These are phyloP conservation scores for Gobius niger DNA, from an alignment of 2,113 vertebrate genomes.

Conservation along the genomic window DNA sequence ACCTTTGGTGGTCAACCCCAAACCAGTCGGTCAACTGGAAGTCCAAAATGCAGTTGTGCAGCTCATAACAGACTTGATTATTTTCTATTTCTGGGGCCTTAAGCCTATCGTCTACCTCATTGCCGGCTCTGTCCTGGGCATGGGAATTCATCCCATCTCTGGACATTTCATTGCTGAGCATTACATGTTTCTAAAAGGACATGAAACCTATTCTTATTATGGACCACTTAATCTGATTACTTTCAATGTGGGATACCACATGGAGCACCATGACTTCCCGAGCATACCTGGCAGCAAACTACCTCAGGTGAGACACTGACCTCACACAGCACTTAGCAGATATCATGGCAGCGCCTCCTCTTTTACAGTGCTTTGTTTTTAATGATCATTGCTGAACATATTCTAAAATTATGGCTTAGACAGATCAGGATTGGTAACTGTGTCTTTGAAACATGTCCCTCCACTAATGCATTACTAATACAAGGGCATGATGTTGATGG, in stretches of 20 bases:
- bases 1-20: constrained; percentile 89
- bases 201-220: constrained; percentile 98
- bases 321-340: constrained; percentile 12
- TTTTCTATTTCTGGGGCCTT: constrained; percentile 85
- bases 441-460: background rate
- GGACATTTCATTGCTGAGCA: constrained; percentile 98
- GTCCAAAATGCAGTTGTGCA: constrained; percentile 84
- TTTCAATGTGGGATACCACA: constrained; percentile 97
- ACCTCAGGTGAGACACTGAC: constrained; percentile 81
- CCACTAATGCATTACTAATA: background rate
- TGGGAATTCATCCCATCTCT: constrained; percentile 95
- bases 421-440: background rate
- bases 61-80: constrained; percentile 75
- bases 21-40: constrained; percentile 86
- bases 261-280: constrained; percentile 98
- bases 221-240: constrained; percentile 92
- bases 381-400: background rate
- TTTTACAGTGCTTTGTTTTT: background rate
- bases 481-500: background rate
- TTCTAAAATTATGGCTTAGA: background rate
- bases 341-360: constrained; percentile 9
- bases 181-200: constrained; percentile 94
- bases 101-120: constrained; percentile 91
- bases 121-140: constrained; percentile 85
- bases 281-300: constrained; percentile 93